These are phyloP conservation scores for Ellobius talpinus DNA, from an alignment of 2,113 vertebrate genomes.

Conservation along the genomic window DNA sequence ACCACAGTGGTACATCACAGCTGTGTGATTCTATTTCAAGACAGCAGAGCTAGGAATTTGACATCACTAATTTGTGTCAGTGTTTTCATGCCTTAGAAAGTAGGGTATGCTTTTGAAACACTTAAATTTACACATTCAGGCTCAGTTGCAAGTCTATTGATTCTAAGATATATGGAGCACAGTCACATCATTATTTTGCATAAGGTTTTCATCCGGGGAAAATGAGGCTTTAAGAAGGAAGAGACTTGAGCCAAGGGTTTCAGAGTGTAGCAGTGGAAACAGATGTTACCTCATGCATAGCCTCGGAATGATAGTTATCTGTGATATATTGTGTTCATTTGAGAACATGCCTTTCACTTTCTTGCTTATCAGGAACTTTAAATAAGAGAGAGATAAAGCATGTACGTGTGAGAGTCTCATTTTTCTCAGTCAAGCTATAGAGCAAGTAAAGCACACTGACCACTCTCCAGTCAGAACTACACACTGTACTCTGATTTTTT, in stretches of 20 bases:
- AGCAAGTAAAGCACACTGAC: constrained; percentile 28
- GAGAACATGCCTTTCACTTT: constrained; percentile 51
- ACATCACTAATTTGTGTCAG: not conserved
- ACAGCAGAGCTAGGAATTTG: not conserved
- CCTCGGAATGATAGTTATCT: not conserved
- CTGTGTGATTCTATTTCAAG: not conserved
- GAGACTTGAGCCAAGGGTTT: not conserved
- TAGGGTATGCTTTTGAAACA: not conserved
- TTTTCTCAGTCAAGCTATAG: constrained; percentile 74
- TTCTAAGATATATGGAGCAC: not conserved
- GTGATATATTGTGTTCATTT: constrained; percentile 58
- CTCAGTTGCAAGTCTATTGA: not conserved
- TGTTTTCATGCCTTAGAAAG: not conserved
- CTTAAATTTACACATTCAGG: constrained; percentile 27
- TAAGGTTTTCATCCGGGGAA: not conserved
- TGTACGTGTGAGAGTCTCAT: constrained; percentile 57
- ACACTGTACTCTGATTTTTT: not conserved
- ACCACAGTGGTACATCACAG: not conserved
- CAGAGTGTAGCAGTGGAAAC: not conserved
- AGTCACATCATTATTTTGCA: constrained; percentile 1
- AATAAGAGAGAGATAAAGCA: constrained; percentile 77
- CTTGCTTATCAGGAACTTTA: constrained; percentile 61
- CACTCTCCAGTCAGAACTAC: constrained; percentile 30
- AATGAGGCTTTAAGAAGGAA: not conserved
- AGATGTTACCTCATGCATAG: not conserved